These are phyloP conservation scores for Drosophila mayri DNA, from an alignment of 1,140 invertebrate species.

Conservation along the genomic window DNA sequence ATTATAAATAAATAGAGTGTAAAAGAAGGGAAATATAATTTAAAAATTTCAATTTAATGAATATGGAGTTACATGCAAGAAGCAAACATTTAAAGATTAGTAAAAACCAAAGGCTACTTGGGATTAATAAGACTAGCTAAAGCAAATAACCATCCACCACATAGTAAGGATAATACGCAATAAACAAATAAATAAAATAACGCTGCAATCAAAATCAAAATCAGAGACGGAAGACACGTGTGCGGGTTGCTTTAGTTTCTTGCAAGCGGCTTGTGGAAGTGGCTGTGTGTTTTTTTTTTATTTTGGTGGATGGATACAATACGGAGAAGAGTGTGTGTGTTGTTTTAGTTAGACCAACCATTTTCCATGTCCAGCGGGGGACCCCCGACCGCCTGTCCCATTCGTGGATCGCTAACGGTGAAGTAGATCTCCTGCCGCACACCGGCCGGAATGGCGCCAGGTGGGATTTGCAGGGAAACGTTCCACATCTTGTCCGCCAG, in stretches of 20 bases:
- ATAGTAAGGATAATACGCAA: constrained; percentile 1
- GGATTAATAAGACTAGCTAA: constrained; percentile 8
- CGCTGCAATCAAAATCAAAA: constrained; percentile 41
- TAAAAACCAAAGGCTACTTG: constrained; percentile 10
- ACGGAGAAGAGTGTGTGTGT: constrained; percentile 40
- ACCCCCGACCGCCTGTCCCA: constrained; percentile 89
- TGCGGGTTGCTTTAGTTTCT: constrained; percentile 48
- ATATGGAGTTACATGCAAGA: constrained; percentile 43
- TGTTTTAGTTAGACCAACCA: constrained; percentile 87
- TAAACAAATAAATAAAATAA: constrained; percentile 9
- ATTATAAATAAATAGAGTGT: neutral
- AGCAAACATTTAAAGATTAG: constrained; percentile 23
- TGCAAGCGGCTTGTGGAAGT: constrained; percentile 46
- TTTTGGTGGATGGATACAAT: constrained; percentile 50
- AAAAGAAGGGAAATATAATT: neutral
- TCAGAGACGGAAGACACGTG: constrained; percentile 28
- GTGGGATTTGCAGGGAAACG: constrained; percentile 94
- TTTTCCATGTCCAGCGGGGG: constrained; percentile 95
- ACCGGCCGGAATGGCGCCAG: constrained; percentile 92
- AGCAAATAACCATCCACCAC: constrained; percentile 30
- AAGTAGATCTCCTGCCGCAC: constrained; percentile 97
- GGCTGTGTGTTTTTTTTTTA: constrained; percentile 3
- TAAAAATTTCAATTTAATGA: neutral
- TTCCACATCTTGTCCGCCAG: constrained; percentile 95
- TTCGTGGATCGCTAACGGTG: constrained; percentile 92